These are phyloP conservation scores for Dicrostonyx torquatus DNA, from an alignment of 2,797 vertebrate species.

Conservation along the genomic window DNA sequence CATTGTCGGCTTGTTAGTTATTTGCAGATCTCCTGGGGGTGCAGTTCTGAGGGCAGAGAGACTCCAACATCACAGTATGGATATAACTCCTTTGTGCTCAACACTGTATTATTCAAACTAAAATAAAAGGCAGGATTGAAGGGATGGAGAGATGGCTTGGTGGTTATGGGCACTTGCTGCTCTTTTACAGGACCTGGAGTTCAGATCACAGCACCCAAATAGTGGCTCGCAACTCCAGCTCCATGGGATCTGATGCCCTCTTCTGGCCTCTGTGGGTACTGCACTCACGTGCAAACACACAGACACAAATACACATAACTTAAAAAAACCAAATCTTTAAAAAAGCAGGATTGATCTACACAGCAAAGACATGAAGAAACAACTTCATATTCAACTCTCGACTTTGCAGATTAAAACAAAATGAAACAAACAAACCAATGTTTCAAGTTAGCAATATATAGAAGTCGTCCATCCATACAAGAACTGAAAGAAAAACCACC, in stretches of 20 bases:
- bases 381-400: slow-evolving; percentile 16
- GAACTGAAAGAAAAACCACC: background rate
- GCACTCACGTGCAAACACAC: background rate
- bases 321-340: background rate
- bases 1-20: slow-evolving; percentile 61
- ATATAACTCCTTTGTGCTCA: slow-evolving; percentile 41
- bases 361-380: slow-evolving; percentile 23
- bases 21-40: slow-evolving; percentile 54
- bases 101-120: background rate
- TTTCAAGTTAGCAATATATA: slow-evolving; percentile 61
- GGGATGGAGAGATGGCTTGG: background rate
- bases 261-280: background rate
- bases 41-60: slow-evolving; percentile 49
- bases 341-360: background rate
- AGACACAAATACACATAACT: background rate
- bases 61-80: slow-evolving; percentile 49
- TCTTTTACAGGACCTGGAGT: background rate
- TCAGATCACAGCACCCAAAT: background rate
- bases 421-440: background rate
- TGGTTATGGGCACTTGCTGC: background rate
- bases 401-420: background rate
- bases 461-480: background rate
- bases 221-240: background rate
- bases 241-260: background rate
- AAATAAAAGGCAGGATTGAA: background rate